phyloP scores from a whole-genome alignment of 2,888 invertebrate species.

The Dryocosmus kuriphilus region DNA sequence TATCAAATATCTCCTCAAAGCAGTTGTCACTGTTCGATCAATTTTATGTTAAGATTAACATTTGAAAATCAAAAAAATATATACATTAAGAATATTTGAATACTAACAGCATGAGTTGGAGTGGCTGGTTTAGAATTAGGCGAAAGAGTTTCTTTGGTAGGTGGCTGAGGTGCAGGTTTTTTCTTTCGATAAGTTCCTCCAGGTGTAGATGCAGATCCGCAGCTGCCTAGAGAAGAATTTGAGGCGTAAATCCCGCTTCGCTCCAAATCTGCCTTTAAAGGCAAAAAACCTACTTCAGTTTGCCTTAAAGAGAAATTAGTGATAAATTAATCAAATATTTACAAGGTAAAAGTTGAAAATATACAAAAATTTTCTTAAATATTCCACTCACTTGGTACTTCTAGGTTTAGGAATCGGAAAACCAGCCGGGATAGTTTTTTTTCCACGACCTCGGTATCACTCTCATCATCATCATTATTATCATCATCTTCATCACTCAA shows the following conservation, averaged over 20 bases:
- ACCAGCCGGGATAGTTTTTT: constrained; percentile 47
- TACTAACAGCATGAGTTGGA: constrained; percentile 47
- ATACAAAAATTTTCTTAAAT: not conserved
- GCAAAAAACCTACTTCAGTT: constrained; percentile 70
- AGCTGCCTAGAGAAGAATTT: constrained; percentile 76
- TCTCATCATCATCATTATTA: constrained; percentile 79
- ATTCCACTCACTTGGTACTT: constrained; percentile 72
- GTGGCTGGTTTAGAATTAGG: constrained; percentile 50
- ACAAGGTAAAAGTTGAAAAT: not conserved
- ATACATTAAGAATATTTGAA: not conserved
- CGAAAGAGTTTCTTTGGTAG: constrained; percentile 62
- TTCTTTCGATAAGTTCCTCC: constrained; percentile 81
- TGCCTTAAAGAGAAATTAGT: constrained; percentile 56
- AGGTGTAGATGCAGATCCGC: constrained; percentile 76
- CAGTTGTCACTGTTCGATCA: no score
- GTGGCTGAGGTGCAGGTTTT: constrained; percentile 85
- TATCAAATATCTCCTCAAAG: no score
- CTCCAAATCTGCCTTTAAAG: constrained; percentile 67
- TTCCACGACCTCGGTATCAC: constrained; percentile 58
- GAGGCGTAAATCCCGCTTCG: constrained; percentile 73
- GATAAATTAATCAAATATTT: constrained; percentile 6
- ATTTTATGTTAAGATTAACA: constrained; percentile 18
- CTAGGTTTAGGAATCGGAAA: constrained; percentile 79
- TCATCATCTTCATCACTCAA: constrained; percentile 87
- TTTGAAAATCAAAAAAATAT: not conserved